Evolutionary conservation across 2,113 vertebrate species (phyloP), one percentile per base, ranked within the genome.

Genomic region (Calyptomena viridis): DNA sequence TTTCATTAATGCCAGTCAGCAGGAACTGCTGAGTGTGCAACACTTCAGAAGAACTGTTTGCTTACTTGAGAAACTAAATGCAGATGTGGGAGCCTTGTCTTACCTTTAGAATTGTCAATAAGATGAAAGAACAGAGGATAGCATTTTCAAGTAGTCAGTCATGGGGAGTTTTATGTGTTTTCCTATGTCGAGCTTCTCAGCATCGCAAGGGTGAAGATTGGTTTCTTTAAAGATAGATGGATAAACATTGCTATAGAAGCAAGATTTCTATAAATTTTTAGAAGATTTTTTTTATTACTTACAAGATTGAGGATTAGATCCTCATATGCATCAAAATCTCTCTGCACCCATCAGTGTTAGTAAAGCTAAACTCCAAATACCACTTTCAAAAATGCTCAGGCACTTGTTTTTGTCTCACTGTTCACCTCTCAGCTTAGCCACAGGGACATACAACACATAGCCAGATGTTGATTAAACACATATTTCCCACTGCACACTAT

Each of bases 21-120:
- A 33, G 72, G 71, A 93, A 55, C 63, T 74, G 89, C 91, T 86
- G 91, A 94, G 55, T n/a, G 50, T 2, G 31, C 81, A 91, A 67
- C 50, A 35, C 62, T 90, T 91, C 68, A 33, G 67, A 87, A 92
- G 69, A 82, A n/a, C 63, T 91, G 75, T 95, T 95, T 95, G 71
- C 42, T 83, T 85, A 63, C 75, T 91, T 77, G 52, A 91, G 95
- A 95, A 88, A 76, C 17, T 39, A 76, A 74, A 85, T 44, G n/a
- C 18, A 90, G 63, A 33, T 62, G 30, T 77, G 64, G 71, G 89
- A 91, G 47, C 63, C n/a, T 72, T 72, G 23, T 68, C n/a, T 82
- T 60, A 46, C 44, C 37, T 75, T 76, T 79, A 33, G 2, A 50
- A 68, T 17, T 60, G 37, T 64, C 81, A 82, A 9, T 46, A 68